Percentiles rank a stretch among this genome's conserved stretches.
phyloP scores from a whole-genome alignment of 2,797 vertebrate species.

The Limosa lapponica region DNA sequence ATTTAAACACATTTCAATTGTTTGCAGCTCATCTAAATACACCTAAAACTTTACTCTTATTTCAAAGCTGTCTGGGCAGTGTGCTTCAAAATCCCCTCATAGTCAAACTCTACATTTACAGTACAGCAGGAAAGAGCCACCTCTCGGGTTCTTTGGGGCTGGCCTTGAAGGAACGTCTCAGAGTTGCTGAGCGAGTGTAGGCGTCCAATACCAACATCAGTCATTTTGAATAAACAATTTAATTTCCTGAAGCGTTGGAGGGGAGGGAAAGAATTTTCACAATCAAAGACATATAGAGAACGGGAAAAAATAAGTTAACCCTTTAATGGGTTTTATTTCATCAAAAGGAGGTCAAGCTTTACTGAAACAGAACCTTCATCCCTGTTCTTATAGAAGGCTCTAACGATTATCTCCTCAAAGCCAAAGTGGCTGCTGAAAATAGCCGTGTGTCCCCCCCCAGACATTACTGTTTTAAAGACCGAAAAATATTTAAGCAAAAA shows the following conservation, averaged over 20 bases:
- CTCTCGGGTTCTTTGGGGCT: not conserved
- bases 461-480: not conserved
- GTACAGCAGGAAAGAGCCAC: not conserved
- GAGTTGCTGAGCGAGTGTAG: not conserved
- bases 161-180: not conserved
- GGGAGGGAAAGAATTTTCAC: not conserved
- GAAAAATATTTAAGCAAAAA: slow-evolving; percentile 25
- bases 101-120: not conserved
- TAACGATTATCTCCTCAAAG: not conserved
- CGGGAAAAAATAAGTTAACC: not conserved
- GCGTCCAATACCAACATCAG: not conserved
- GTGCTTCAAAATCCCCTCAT: not conserved
- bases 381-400: not conserved
- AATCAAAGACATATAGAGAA: not conserved
- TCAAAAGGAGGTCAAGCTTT: not conserved
- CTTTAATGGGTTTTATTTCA: not conserved
- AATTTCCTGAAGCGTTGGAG: not conserved
- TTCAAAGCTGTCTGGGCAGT: not conserved
- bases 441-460: not conserved
- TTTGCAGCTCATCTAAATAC: not conserved
- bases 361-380: not conserved
- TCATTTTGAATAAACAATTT: not conserved
- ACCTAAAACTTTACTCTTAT: not conserved
- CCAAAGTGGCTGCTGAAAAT: not conserved
- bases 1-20: not conserved